Evolutionary conservation across 2,113 vertebrate genomes (phyloP).

Genomic region (Lichenostomus cassidix): DNA sequence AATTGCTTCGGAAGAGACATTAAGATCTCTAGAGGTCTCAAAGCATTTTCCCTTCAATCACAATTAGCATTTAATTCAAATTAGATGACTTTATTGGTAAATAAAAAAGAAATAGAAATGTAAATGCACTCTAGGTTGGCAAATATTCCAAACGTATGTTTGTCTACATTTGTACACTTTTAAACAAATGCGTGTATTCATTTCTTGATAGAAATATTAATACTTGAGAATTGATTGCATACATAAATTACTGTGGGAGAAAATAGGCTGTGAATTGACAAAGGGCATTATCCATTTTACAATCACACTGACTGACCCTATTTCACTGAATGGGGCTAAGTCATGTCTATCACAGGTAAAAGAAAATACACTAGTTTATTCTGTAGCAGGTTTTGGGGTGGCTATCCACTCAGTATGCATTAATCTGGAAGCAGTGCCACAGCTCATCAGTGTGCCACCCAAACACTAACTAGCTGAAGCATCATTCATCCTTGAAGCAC

Average conservation of each 20-base stretch:
- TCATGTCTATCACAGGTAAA: neutral
- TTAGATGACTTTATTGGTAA: constrained; percentile 22
- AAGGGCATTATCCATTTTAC: neutral
- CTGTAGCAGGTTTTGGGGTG: neutral
- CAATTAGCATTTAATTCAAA: constrained; percentile 43
- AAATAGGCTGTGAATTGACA: neutral
- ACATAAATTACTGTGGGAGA: neutral
- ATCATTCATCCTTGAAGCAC: neutral
- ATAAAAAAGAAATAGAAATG: constrained; percentile 2
- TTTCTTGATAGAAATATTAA: neutral
- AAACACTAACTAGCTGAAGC: neutral
- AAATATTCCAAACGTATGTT: neutral
- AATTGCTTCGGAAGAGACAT: neutral
- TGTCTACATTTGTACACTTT: neutral
- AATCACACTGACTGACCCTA: neutral
- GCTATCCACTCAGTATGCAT: neutral
- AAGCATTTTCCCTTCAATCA: constrained; percentile 14
- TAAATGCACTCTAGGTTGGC: neutral
- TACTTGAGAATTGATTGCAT: neutral
- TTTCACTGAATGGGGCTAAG: neutral
- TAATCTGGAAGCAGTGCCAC: neutral
- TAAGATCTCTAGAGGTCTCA: constrained; percentile 24
- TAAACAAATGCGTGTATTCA: neutral
- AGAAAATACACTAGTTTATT: neutral
- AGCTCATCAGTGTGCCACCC: neutral